Evolutionary conservation across 1,140 invertebrate species (phyloP), one percentile per base, ranked within the genome.

Genomic region (Aleiodes sp.): DNA sequence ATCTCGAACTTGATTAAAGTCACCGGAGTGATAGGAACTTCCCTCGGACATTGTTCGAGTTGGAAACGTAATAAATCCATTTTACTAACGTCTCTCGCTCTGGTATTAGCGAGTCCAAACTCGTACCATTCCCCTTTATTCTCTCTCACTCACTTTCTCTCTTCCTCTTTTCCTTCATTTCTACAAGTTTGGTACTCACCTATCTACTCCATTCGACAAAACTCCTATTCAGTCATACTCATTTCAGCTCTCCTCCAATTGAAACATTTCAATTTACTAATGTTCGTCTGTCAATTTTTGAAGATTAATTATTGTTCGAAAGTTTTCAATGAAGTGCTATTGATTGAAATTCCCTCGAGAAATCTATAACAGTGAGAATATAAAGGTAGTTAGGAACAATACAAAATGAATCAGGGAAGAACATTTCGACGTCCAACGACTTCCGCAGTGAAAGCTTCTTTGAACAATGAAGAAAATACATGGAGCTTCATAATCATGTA

Each of bases 1-100:
- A 68, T 76, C 68, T 33, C 33, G 69, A 78, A 77, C 74, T 77
- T 67, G 65, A 73, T 73, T 73, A 73, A 78, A 77, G 77, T 77
- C 72, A 71, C 67, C 21, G 26, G n/a, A 41, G 65, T 65, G 70
- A 76, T 78, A 72, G 71, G 29, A 70, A 73, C 56, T 72, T 72
- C 61, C 26, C 37, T 71, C 56, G 69, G 72, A 75, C 75, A 74
- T 75, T 77, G 75, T 77, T 78, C 76, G 71, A 77, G 65, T 78
- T 76, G 46, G 59, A 75, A 77, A 75, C 28, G 71, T 70, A 77
- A 77, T 76, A 76, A 77, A 77, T 78, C 63, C 62, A 46, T 66
- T 70, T 66, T 66, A 70, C 52, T 61, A 61, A 60, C 37, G 56
- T 46, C 37, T 43, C 14, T 16, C 24, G 19, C 21, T 14, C 56